A percentile compares a stretch with the other conserved stretches of the same genome.
Evolutionary conservation across 1,140 invertebrate species (phyloP).

Genomic region (Lepidurus couesii): DNA sequence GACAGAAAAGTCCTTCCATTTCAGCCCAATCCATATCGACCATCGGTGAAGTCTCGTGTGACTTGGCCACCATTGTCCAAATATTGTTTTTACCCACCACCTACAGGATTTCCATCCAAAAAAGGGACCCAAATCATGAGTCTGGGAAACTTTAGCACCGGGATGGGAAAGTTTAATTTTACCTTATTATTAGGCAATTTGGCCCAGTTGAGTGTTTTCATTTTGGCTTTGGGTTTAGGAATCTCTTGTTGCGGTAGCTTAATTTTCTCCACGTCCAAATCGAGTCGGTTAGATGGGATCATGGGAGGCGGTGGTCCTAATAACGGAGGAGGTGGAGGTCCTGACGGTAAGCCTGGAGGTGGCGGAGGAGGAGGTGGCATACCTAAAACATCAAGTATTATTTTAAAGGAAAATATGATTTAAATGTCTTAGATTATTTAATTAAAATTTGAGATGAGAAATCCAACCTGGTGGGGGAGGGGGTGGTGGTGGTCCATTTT

Average conservation of each 20-base stretch:
- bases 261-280: slow-evolving; percentile 38
- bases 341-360: slow-evolving; percentile 43
- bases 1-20: slow-evolving; percentile 87
- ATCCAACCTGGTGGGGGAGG: slow-evolving; percentile 40
- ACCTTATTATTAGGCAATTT: slow-evolving; percentile 83
- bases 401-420: neutral
- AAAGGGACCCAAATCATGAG: too few species aligned
- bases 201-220: slow-evolving; percentile 92
- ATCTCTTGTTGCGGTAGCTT: slow-evolving; percentile 75
- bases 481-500: slow-evolving; percentile 41
- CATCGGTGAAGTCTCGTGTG: slow-evolving; percentile 71
- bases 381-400: neutral
- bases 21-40: slow-evolving; percentile 80
- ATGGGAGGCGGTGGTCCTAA: slow-evolving; percentile 43
- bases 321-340: slow-evolving; percentile 44
- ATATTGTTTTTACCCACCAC: slow-evolving; percentile 81
- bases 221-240: slow-evolving; percentile 81
- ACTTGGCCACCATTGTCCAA: slow-evolving; percentile 81
- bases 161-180: slow-evolving; percentile 35
- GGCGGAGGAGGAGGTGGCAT: slow-evolving; percentile 48
- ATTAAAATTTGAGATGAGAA: neutral
- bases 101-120: slow-evolving; percentile 43
- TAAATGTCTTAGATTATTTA: neutral
- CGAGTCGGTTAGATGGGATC: slow-evolving; percentile 40
- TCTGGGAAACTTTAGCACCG: neutral